Evolutionary conservation across 2,888 invertebrate genomes (phyloP), one percentile per base, ranked within the genome.

Genomic region (Hoplodrina blanda): DNA sequence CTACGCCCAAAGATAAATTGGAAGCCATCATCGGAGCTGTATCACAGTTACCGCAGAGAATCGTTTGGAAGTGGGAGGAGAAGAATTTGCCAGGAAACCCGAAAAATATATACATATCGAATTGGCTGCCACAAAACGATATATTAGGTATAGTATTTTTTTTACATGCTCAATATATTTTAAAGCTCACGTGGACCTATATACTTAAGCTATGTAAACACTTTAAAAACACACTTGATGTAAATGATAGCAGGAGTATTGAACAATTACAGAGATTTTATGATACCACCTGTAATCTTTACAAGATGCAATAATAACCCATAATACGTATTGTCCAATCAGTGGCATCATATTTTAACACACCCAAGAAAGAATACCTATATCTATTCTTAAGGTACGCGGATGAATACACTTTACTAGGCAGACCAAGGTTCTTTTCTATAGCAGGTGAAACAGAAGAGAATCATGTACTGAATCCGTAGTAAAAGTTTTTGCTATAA

Each of bases 31-130:
- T 97, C 6, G 93, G 91, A 4, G 97, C 97, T 2, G 92, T 98
- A 67, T 91, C 96, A 0, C 93, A 96, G 74, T 91, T 98, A 37
- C 97, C 97, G 2, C 96, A 97, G 82, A 96, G 97, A 79, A 96
- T 98, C 3, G 90, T 98, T 41, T 98, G 98, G 98, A 98, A 98
- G 92, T 97, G 97, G 97, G 98, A 98, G 85, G 95, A 96, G 62
- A 97, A 97, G 11, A 91, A 94, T 10, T 89, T 97, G 83, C 95
- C 96, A 0, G 96, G 94, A 25, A 95, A 97, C 79, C 96, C 97
- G 0, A 91, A 95, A 60, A 97, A 97, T 85, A 95, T 98, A 11
- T 95, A 96, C 88, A 85, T 96, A 19, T 94, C 94, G 66, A 96
- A 96, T 63, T 98, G 97, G 97, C 88, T 97, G 83, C 97, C 97